Evolutionary conservation across 2,888 invertebrate species (phyloP).

Genomic region (Epistrophe eligans): DNA sequence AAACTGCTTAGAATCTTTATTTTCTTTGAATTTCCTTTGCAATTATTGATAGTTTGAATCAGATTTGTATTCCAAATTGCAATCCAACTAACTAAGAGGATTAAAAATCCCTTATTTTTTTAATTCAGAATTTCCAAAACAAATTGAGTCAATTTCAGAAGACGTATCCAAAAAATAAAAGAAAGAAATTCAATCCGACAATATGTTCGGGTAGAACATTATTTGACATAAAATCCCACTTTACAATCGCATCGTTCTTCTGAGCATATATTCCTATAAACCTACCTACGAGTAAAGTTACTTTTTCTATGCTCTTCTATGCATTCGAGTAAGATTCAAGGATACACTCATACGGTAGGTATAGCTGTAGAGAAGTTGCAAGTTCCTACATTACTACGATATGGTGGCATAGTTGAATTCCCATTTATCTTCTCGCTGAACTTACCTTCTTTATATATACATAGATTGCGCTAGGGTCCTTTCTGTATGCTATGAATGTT

Average conservation of each 20-base stretch:
- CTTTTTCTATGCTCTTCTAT: neutral
- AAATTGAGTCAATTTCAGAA: conserved; percentile 13
- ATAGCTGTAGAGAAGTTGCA: neutral
- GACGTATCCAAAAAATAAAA: neutral
- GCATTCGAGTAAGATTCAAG: conserved; percentile 2
- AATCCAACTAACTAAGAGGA: conserved; percentile 3
- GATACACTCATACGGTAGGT: neutral
- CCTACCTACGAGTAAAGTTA: neutral
- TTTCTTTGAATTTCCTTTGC: too few species aligned
- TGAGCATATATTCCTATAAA: neutral
- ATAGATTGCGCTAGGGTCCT: neutral
- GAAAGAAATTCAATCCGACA: conserved; percentile 11
- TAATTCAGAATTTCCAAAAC: neutral
- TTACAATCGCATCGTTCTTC: conserved; percentile 27
- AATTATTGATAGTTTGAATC: too few species aligned
- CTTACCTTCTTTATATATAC: conserved; percentile 8
- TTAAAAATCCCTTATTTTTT: neutral
- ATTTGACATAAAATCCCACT: conserved; percentile 35
- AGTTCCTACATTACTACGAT: conserved; percentile 30
- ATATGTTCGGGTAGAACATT: conserved; percentile 26
- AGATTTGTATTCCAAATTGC: too few species aligned
- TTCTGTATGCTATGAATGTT: neutral
- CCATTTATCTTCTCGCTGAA: conserved; percentile 40
- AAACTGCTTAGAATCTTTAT: too few species aligned
- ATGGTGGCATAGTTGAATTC: conserved; percentile 33